Base-by-base conservation (phyloP, 2,888 invertebrate species). In the Plagodis dolabraria region DNA sequence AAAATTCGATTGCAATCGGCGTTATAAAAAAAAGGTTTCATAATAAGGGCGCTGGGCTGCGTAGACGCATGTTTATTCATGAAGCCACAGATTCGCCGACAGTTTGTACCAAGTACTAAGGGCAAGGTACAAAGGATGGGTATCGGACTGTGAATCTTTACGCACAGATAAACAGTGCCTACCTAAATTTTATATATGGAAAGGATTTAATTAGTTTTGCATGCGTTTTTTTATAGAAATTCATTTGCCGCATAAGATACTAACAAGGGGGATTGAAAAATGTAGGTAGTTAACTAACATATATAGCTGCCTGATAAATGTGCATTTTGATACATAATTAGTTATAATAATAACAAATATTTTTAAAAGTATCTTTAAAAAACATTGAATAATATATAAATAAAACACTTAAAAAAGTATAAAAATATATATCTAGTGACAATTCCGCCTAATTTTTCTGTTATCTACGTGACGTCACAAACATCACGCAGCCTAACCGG, bases 161-260 rank as follows among this genome's bases (percentile, higher is more conserved):
- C 79, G 81, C 77, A 72, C 72, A 67, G 60, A 66, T 70, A 69
- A 67, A 71, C 65, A 54, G 54, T 52, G 63, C 60, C 60, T 56
- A 60, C 60, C 60, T 56, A 60, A 54, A 58, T 57, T 50, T 50
- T 60, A 70, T 63, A 65, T 66, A 65, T 70, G 65, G 65, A 72
- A 75, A 72, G 72, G 73, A 73, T 72, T 72, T 80, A 76, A 79
- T 74, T 76, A 71, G 65, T 38, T 47, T 55, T 68, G 67, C 55
- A 55, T 68, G 69, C 65, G 56, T 49, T 60, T 69, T 64, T 62
- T 55, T 52, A 55, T 43, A 33, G 7, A 47, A 47, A 50, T 58
- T 50, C 9, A 51, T 44, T 34, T 48, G 43, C 48, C 45, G n/a
- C 47, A 22, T 43, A 50, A 49, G 6, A 33, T 50, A 11, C 38